Conservation (phyloP, 2,797 vertebrate genomes). For the Falco cherrug region DNA sequence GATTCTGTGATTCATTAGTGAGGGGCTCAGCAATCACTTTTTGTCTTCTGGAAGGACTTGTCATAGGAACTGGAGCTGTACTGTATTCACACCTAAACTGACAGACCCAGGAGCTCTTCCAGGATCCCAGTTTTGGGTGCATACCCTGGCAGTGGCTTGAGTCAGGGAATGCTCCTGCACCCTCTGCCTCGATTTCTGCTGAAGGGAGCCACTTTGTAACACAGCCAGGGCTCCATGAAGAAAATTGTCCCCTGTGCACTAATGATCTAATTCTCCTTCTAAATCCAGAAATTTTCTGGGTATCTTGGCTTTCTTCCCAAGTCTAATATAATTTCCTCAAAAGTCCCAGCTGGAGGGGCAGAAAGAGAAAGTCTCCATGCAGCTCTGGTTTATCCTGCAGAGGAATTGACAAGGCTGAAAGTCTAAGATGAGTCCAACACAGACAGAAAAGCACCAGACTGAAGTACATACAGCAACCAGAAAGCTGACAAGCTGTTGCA, state of each 20-base stretch:
- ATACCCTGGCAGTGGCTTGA: background rate
- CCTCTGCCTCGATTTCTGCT: background rate
- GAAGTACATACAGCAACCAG: background rate
- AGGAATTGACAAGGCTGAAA: background rate
- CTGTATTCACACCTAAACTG: background rate
- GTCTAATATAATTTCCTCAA: background rate
- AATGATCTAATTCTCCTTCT: background rate
- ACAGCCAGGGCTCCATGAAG: background rate
- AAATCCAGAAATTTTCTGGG: background rate
- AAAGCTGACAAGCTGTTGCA: slow-evolving; percentile 58
- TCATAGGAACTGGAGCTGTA: background rate
- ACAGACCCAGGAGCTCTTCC: background rate
- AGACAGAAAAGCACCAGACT: slow-evolving; percentile 30
- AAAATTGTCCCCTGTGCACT: background rate
- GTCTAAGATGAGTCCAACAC: background rate
- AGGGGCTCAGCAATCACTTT: background rate
- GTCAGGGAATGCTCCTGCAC: background rate
- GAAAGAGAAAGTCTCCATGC: background rate
- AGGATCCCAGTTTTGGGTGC: background rate
- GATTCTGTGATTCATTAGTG: background rate
- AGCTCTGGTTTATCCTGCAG: background rate
- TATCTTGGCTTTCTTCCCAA: background rate
- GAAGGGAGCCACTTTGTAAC: background rate
- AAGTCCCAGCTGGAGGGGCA: background rate
- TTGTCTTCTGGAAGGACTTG: background rate